Base-by-base conservation (phyloP, 2,797 vertebrate genomes). In the Gymnoscopelus microlampas region DNA sequence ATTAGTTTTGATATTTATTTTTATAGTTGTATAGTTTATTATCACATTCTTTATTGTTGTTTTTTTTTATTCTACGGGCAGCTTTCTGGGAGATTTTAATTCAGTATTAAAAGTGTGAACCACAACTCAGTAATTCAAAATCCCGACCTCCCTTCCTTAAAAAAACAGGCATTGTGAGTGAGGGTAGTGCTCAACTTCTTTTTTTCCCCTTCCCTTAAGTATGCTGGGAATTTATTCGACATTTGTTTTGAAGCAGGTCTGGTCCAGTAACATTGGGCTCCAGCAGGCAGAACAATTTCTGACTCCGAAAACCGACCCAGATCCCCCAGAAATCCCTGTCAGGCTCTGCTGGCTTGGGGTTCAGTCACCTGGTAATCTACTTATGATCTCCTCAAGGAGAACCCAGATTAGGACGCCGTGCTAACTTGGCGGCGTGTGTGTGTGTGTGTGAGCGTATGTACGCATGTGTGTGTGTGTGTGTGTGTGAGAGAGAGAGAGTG, bases 331-430 rank as follows among this genome's bases (percentile, higher is more conserved):
- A 73, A 79, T 68, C 71, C 54, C 60, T 10, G 11, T 70, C 66
- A 79, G 74, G 58, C 77, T 70, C 35, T 3, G 53, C 70, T 83
- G 79, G 81, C 78, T 73, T 32, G 4, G 32, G 55, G 68, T 81
- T 80, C 79, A 78, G 65, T 81, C 86, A 74, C 81, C 70, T 81
- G 76, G 73, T 83, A 68, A 84, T 78, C 74, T 71, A 79, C 76
- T 81, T 62, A 77, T 65, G 70, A 85, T 71, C 80, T 77, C 73
- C 74, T 55, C 63, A 51, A 56, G 61, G 67, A 73, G 73, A 69
- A 13, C 35, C 8, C 13, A 83, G 81, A 77, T 81, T 77, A 83
- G 23, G 70, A 75, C 19, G 54, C 63, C 76, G 71, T 74, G 73
- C 71, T 71, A 66, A 79, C 71, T 77, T 81, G 81, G 85, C 77